phyloP scores from a whole-genome alignment of 2,113 vertebrate genomes.

The Protobothrops flavoviridis region DNA sequence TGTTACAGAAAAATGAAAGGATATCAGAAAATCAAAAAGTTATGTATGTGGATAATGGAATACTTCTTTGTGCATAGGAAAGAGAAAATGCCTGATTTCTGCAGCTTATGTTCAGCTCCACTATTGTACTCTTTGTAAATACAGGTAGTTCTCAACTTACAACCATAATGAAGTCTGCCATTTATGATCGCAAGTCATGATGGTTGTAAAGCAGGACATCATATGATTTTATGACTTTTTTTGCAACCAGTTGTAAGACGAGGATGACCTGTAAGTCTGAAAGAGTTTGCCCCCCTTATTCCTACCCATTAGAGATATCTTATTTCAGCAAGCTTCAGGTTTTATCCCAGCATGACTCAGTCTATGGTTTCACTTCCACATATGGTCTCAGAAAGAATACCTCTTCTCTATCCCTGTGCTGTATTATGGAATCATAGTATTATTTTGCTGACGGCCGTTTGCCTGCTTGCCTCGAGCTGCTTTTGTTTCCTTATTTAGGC shows the following conservation, averaged over 20 bases:
- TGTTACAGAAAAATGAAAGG: neutral
- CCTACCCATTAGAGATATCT: neutral
- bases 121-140: neutral
- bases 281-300: neutral
- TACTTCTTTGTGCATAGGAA: neutral
- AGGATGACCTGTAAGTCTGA: neutral
- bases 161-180: neutral
- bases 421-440: neutral
- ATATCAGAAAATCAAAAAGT: neutral
- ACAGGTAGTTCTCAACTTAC: neutral
- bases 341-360: neutral
- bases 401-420: neutral
- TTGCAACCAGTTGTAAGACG: neutral
- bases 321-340: neutral
- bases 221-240: neutral
- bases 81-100: neutral
- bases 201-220: neutral
- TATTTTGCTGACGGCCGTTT: neutral
- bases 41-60: neutral
- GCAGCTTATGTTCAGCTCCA: neutral
- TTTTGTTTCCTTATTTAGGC: neutral
- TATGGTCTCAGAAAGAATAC: neutral
- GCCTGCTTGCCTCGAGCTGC: neutral
- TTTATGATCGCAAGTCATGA: neutral
- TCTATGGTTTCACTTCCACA: neutral